phyloP scores from a whole-genome alignment of 2,888 invertebrate species.

The Rutpela maculata region DNA sequence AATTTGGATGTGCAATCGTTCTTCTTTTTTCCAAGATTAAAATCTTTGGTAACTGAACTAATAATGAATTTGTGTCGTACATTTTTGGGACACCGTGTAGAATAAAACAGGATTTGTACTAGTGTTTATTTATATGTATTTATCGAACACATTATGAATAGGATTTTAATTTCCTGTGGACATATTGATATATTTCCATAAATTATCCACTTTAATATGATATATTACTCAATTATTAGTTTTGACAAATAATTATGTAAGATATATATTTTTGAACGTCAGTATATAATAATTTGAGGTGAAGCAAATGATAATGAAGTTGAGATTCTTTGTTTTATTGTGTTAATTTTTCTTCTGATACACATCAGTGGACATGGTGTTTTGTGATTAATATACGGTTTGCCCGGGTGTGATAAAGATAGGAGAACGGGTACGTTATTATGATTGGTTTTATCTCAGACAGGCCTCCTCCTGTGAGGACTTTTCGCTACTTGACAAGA shows the following conservation, averaged over 20 bases:
- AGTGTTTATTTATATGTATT: neutral
- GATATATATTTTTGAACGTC: constrained; percentile 41
- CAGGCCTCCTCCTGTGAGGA: constrained; percentile 55
- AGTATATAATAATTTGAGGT: constrained; percentile 48
- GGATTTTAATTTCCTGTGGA: constrained; percentile 2
- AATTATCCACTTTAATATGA: constrained; percentile 38
- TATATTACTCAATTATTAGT: constrained; percentile 48
- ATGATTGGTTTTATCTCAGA: constrained; percentile 50
- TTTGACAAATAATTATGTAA: constrained; percentile 54
- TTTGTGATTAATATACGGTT: constrained; percentile 35
- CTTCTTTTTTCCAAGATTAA: no score
- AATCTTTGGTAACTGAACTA: no score
- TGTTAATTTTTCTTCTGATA: constrained; percentile 50
- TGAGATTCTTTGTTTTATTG: constrained; percentile 50
- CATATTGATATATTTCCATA: constrained; percentile 35
- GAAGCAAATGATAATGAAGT: constrained; percentile 51
- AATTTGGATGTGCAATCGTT: no score
- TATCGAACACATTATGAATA: constrained; percentile 1
- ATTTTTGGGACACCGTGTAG: no score
- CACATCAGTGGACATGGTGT: constrained; percentile 46
- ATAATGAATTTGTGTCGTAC: no score
- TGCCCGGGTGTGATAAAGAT: constrained; percentile 27
- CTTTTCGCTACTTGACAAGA: constrained; percentile 62
- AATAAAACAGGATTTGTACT: no score
- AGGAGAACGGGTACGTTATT: constrained; percentile 43